Base-by-base conservation (phyloP, 1,140 invertebrate species). In the Bombus confusus region DNA sequence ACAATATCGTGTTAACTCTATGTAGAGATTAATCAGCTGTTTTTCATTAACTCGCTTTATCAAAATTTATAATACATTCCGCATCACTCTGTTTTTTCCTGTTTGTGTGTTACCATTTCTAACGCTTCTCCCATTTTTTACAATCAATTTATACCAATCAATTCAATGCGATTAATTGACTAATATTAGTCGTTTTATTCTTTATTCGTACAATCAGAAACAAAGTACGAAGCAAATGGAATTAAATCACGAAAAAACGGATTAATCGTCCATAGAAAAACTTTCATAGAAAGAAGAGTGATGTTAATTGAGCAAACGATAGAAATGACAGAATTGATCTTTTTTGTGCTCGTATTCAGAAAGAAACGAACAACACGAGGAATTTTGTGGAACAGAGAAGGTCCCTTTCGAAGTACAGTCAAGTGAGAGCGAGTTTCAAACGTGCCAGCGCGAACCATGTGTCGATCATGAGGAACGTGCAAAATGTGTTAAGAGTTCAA, bases 391-490 rank as follows among this genome's bases (percentile, higher is more conserved):
- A 86, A 69, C 88, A 87, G 86, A 91, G 86, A 86, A 47, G 86
- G 64, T 88, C 91, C 71, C 73, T 87, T 82, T 88, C 90, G 52
- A 78, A 86, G 75, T 91, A 91, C 87, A 87, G 78, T 74, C 90
- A 87, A 59, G 84, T 87, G 72, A 91, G 86, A 74, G 89, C 78
- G 69, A 91, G 91, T 77, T 86, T 91, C 74, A 94, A 91, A 84
- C 91, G 88, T 75, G 87, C 84, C 89, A 91, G 88, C 82, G 86
- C 91, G 87, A 91, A 92, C 74, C 92, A 89, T 85, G 87, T 92
- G 84, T 89, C 92, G 87, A 91, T 94, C 68, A 91, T 92, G 87
- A 93, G 86, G 80, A 93, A 88, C 86, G 81, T 93, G 74, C 93
- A 93, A 92, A 92, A 89, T 85, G 91, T 92, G 84, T 86, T 93